Percentiles rank a stretch among this genome's conserved stretches.
These are phyloP conservation scores for Portevinia maculata DNA, from an alignment of 2,888 invertebrate genomes.

Conservation along the genomic window DNA sequence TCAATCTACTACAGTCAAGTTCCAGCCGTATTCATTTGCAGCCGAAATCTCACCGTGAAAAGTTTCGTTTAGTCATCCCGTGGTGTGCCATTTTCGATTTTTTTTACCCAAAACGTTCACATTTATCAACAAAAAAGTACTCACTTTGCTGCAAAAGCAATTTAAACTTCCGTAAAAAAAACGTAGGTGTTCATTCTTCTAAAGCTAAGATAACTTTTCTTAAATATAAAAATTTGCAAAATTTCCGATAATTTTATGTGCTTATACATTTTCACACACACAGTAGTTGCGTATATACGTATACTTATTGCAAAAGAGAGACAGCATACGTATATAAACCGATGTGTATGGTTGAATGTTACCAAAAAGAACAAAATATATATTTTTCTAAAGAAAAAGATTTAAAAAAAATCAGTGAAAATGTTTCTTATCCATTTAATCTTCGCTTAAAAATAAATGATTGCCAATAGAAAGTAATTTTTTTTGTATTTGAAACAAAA, in stretches of 20 bases:
- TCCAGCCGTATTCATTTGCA: slow-evolving; percentile 71
- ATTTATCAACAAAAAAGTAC: slow-evolving; percentile 50
- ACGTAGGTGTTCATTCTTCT: slow-evolving; percentile 62
- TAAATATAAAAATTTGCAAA: slow-evolving; percentile 59
- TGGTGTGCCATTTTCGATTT: slow-evolving; percentile 75
- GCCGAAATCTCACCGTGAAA: slow-evolving; percentile 74
- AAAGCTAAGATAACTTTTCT: slow-evolving; percentile 19
- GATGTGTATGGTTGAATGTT: slow-evolving; percentile 54
- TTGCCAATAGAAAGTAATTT: slow-evolving; percentile 57
- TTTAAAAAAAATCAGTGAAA: slow-evolving; percentile 55
- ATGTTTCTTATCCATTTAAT: slow-evolving; percentile 36
- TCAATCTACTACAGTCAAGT: slow-evolving; percentile 71
- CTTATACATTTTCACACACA: slow-evolving; percentile 57
- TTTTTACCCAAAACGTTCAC: slow-evolving; percentile 59
- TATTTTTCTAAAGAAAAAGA: slow-evolving; percentile 17
- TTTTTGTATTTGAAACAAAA: slow-evolving; percentile 65
- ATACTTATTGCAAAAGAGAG: slow-evolving; percentile 56
- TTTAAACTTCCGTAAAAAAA: slow-evolving; percentile 61
- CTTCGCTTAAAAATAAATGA: slow-evolving; percentile 25
- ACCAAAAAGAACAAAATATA: slow-evolving; percentile 51
- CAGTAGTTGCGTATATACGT: slow-evolving; percentile 49
- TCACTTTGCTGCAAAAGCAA: slow-evolving; percentile 61
- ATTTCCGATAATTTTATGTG: slow-evolving; percentile 74
- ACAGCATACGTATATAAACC: slow-evolving; percentile 28
- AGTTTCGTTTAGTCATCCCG: slow-evolving; percentile 75